Evolutionary conservation across 2,113 vertebrate species (phyloP).

Genomic region (Cebidichthys violaceus): DNA sequence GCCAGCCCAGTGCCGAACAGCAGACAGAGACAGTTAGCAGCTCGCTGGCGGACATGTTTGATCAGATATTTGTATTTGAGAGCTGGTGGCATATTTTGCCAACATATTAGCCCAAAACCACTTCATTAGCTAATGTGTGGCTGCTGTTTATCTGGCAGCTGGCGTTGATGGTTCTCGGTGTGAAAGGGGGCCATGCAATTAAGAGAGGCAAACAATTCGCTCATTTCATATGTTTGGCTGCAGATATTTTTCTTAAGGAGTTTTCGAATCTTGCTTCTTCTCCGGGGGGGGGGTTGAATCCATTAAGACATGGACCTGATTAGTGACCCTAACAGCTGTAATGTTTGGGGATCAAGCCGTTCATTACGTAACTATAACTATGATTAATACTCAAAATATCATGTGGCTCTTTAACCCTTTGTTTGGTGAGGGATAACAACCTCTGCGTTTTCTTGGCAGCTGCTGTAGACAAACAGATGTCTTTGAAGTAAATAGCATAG

Average conservation of each 20-base stretch:
- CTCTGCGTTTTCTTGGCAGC: slow-evolving; percentile 7
- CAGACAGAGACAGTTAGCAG: not conserved
- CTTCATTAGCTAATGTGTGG: not conserved
- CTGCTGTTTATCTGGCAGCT: slow-evolving; percentile 2
- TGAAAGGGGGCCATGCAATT: not conserved
- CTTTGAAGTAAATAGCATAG: slow-evolving; percentile 24
- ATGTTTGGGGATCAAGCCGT: slow-evolving; percentile 8
- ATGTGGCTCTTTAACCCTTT: slow-evolving; percentile 25
- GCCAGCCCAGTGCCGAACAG: not conserved
- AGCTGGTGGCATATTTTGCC: not conserved
- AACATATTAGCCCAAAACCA: not conserved
- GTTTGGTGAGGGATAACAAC: slow-evolving; percentile 17
- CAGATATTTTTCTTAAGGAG: not conserved
- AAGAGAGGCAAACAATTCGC: slow-evolving; percentile 1
- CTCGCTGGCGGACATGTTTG: not conserved
- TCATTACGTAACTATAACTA: slow-evolving; percentile 23
- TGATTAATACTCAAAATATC: slow-evolving; percentile 17
- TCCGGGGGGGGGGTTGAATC: not conserved
- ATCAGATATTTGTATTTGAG: not conserved
- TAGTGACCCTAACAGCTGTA: slow-evolving; percentile 7
- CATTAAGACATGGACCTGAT: slow-evolving; percentile 1
- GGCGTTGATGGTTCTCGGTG: slow-evolving; percentile 13
- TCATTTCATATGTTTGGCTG: not conserved
- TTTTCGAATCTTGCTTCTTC: not conserved
- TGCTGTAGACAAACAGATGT: not conserved